Percentiles rank a stretch among this genome's conserved stretches.
Conservation (phyloP, 2,888 invertebrate genomes). For the Leptinotarsa tumamoca region DNA sequence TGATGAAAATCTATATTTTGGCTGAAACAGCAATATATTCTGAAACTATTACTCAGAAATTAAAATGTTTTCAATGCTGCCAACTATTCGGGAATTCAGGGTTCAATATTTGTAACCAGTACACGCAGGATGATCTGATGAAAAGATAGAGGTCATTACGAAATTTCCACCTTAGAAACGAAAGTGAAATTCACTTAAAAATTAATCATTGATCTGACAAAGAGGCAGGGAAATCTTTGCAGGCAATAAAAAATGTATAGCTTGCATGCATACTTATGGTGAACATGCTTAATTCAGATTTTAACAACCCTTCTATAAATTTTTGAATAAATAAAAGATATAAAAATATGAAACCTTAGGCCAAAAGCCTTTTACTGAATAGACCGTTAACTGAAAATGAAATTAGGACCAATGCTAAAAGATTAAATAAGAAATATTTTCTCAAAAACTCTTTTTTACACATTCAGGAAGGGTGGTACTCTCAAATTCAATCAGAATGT, state of each 20-base stretch:
- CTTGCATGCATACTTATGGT: too few species aligned
- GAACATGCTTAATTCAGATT: too few species aligned
- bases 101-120: background rate
- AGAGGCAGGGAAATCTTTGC: background rate
- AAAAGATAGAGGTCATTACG: background rate
- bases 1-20: background rate
- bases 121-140: slow-evolving; percentile 7
- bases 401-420: too few species aligned
- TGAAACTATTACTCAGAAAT: background rate
- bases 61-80: background rate
- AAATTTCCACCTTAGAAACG: background rate
- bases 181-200: background rate
- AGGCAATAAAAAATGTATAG: background rate
- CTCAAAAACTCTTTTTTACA: too few species aligned
- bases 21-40: background rate
- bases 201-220: background rate
- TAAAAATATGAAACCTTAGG: too few species aligned
- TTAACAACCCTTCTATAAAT: too few species aligned
- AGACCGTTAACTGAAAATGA: too few species aligned
- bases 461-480: too few species aligned
- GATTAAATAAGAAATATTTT: too few species aligned
- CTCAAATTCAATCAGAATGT: too few species aligned
- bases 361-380: too few species aligned
- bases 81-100: background rate
- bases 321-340: too few species aligned